Conservation (phyloP, 2,888 invertebrate species). For the Lithosia quadra region DNA sequence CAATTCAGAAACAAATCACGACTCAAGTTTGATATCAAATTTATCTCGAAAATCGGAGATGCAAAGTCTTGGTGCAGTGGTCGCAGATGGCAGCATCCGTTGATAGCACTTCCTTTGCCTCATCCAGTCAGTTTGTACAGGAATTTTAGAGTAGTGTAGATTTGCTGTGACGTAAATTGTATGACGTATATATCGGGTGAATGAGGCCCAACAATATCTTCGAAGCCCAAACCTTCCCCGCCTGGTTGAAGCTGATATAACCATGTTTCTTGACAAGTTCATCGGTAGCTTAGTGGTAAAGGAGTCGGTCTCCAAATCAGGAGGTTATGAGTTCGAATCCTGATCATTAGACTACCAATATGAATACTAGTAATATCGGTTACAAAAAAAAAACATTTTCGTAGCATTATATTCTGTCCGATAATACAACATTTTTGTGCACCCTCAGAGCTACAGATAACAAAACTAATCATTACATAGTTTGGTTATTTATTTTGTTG, state of each 20-base stretch:
- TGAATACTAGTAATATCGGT: too few species aligned
- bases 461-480: constrained; percentile 20
- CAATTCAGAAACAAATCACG: background rate
- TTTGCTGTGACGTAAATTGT: background rate
- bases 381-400: background rate
- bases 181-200: too few species aligned
- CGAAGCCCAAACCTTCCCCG: too few species aligned
- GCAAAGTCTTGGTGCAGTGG: constrained; percentile 27
- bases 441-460: background rate
- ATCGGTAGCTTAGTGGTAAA: too few species aligned
- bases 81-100: constrained; percentile 45
- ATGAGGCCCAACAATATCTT: too few species aligned
- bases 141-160: constrained; percentile 20
- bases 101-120: constrained; percentile 37
- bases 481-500: constrained; percentile 26
- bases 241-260: too few species aligned
- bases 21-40: constrained; percentile 39
- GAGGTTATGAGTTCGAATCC: too few species aligned
- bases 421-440: background rate
- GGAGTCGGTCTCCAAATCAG: too few species aligned
- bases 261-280: too few species aligned
- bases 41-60: constrained; percentile 31
- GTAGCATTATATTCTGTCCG: too few species aligned
- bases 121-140: constrained; percentile 37
- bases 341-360: too few species aligned